Percentiles rank a stretch among this genome's conserved stretches.
phyloP scores from a whole-genome alignment of 1,140 invertebrate genomes.

The Aphaenogaster rudis region DNA sequence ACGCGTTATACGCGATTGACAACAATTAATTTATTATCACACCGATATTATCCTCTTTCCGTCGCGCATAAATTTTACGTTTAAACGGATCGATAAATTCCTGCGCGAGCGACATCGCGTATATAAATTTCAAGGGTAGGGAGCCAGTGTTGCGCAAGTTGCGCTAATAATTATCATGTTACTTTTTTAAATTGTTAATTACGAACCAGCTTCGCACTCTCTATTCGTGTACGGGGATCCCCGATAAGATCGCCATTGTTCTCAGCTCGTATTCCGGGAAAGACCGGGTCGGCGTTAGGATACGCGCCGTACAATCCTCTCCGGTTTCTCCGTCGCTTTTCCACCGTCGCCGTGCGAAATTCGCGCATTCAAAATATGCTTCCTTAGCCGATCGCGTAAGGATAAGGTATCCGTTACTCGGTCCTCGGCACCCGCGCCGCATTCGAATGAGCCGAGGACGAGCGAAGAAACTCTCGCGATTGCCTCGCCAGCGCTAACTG shows the following conservation, averaged over 20 bases:
- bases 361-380: not conserved
- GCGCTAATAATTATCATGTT: conserved; percentile 28
- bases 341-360: conserved; percentile 40
- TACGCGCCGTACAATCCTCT: conserved; percentile 7
- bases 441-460: conserved; percentile 19
- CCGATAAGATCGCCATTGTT: conserved; percentile 70
- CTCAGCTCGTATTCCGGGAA: conserved; percentile 5
- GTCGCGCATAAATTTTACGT: not conserved
- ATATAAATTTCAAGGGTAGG: conserved; percentile 40
- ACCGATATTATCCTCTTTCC: not conserved
- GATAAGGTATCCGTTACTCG: conserved; percentile 33
- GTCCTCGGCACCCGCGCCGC: not conserved
- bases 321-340: conserved; percentile 29
- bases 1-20: too few species aligned
- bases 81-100: not conserved
- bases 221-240: conserved; percentile 34
- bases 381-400: conserved; percentile 43
- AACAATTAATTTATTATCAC: not conserved
- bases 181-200: conserved; percentile 71
- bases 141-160: not conserved
- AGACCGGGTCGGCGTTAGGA: not conserved
- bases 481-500: not conserved
- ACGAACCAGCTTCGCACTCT: conserved; percentile 44
- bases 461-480: conserved; percentile 31
- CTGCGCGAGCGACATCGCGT: not conserved